Base-by-base conservation (phyloP, 2,113 vertebrate species). In the Tichodroma muraria region DNA sequence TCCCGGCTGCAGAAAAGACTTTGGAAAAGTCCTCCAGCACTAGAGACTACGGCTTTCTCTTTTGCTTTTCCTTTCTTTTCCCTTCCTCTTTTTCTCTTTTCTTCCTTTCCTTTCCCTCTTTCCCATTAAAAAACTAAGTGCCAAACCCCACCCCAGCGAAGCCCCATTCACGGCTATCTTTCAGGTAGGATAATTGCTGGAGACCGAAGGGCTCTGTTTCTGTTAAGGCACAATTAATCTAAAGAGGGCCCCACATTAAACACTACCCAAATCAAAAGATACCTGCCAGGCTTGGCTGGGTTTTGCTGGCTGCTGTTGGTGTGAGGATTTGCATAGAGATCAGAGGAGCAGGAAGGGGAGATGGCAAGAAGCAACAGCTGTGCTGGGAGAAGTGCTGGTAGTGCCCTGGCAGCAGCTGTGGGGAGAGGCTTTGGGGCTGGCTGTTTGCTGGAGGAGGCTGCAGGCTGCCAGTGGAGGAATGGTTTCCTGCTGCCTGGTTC, bases 341-440 rank as follows among this genome's bases (percentile, higher is more conserved):
- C 63, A 90, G 88, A 85, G 71, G 20, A 88, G 88, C 28, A 69
- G 90, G 93, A 80, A 94, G 70, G 59, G 64, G 61, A 89, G 89
- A 30, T 30, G 54, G 80, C 27, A 37, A 68, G 60, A 35, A 60
- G 85, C 70, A 76, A 0, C 47, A 71, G 81, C 75, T n/a, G 72
- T 47, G 70, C 61, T 7, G 24, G 49, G 35, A 30, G 76, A 9
- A 45, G 73, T 0, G n/a, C 11, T 71, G 81, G 78, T 4, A 1
- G 65, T 40, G 70, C 70, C 47, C 83, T 71, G 71, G 82, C 85
- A 78, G 60, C 2, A 10, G 40, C 54, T 21, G 63, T 69, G 77
- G 76, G 78, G 76, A 89, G 80, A 69, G 71, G 49, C 47, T 75
- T 6, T 64, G 71, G 76, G 80, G 81, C 45, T 85, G 93, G 64